Percentiles rank a stretch among this genome's conserved stretches.
phyloP scores from a whole-genome alignment of 2,113 vertebrate species.

The Ovis canadensis region DNA sequence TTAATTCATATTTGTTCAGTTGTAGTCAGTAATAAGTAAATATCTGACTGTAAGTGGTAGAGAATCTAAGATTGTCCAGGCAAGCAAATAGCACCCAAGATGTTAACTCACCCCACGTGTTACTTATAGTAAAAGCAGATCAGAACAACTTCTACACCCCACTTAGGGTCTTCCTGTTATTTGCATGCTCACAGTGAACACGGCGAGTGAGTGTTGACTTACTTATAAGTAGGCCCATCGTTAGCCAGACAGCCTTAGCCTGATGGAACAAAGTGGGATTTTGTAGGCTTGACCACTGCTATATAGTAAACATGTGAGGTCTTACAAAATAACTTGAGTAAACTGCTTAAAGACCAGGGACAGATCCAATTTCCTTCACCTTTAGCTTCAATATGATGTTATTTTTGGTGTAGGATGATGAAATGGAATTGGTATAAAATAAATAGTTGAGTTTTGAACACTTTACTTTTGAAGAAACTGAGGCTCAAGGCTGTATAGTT shows the following conservation, averaged over 20 bases:
- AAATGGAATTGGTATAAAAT: not conserved
- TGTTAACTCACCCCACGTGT: not conserved
- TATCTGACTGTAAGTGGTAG: not conserved
- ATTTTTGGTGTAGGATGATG: not conserved
- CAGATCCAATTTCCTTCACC: not conserved
- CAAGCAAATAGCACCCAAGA: not conserved
- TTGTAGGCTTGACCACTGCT: not conserved
- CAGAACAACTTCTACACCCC: not conserved
- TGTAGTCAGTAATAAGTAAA: slow-evolving; percentile 8
- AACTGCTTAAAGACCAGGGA: not conserved
- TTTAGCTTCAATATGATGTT: not conserved
- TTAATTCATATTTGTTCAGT: slow-evolving; percentile 3
- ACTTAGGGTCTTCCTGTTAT: not conserved
- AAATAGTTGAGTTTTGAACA: not conserved
- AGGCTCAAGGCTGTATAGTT: not conserved
- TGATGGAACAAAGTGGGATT: not conserved
- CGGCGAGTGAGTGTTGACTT: not conserved
- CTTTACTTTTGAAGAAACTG: not conserved
- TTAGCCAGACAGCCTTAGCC: not conserved
- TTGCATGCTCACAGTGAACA: not conserved
- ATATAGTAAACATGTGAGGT: not conserved
- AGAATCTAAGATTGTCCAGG: not conserved
- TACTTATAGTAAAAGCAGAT: not conserved
- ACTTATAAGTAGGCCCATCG: not conserved
- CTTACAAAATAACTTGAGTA: not conserved